Evolutionary conservation across 2,797 vertebrate genomes (phyloP), one percentile per base, ranked within the genome.

Genomic region (Tangara arthus): DNA sequence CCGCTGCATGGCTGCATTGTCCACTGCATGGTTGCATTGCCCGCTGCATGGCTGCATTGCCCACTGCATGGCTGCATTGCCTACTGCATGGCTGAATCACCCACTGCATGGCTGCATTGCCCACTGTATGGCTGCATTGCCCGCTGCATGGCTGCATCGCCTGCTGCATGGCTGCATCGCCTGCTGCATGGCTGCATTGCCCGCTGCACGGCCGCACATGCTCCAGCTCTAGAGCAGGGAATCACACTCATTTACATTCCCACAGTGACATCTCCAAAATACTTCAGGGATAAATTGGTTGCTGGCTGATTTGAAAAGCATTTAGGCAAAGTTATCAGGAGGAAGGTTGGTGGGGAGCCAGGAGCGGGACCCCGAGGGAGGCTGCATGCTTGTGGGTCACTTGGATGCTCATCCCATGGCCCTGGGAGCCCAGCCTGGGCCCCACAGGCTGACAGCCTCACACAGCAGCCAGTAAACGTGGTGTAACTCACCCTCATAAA

Each of bases 301-400:
- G 96, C 93, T 49, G 83, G 83, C 55, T 96, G 96, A 97, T 96
- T 81, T 93, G 93, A 70, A 61, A 70, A 93, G 73, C 64, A 22
- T 84, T 94, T 66, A 75, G 71, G 88, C 91, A 89, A 93, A 89
- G 52, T 66, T 49, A 71, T 41, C 12, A 84, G 68, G 91, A 94
- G 92, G 70, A 77, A 69, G 7, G 2, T n/a, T 94, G 96, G 94
- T 94, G 89, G 44, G 57, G n/a, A 96, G 91, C 96, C 95, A 92
- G 46, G 56, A 27, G 63, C 35, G 26, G 72, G 72, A n/a, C 72
- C 57, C 39, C 1, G 0, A 30, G 2, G 7, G 53, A 53, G 39
- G n/a, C 20, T 6, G 1, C 0, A 1, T 22, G 71, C 78, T 15
- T 4, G 2, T 5, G 30, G 84, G 86, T 77, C 28, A 0, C 49